These are phyloP conservation scores for Ips nitidus DNA, from an alignment of 1,140 invertebrate species.

Conservation along the genomic window DNA sequence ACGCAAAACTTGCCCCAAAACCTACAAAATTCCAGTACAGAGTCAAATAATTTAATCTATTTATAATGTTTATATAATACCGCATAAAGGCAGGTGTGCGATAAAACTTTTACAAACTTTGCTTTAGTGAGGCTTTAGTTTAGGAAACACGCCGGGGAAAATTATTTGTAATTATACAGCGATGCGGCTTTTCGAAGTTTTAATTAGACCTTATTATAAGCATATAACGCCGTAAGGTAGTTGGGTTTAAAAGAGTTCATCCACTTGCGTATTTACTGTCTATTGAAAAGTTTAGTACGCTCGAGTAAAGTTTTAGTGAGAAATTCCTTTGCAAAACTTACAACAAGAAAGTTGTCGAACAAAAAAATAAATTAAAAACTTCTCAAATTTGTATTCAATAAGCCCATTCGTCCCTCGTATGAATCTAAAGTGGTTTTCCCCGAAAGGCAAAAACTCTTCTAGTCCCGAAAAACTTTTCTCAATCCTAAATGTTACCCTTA, in stretches of 20 bases:
- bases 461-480: conserved; percentile 6
- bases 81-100: conserved; percentile 16
- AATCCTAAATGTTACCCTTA: conserved; percentile 11
- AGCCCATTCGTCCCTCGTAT: not conserved
- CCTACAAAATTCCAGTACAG: not conserved
- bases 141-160: conserved; percentile 10
- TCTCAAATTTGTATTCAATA: not conserved
- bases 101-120: conserved; percentile 24
- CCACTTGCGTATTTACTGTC: too few relatives aligned
- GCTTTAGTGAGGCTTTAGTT: conserved; percentile 9
- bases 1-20: too few relatives aligned
- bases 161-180: conserved; percentile 23
- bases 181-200: conserved; percentile 21
- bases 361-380: too few relatives aligned
- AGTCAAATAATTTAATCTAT: conserved; percentile 13
- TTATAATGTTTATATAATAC: conserved; percentile 22
- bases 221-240: not conserved
- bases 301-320: too few relatives aligned
- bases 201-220: conserved; percentile 21
- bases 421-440: conserved; percentile 1
- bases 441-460: conserved; percentile 2
- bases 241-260: not conserved
- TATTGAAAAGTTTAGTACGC: too few relatives aligned
- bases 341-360: too few relatives aligned
- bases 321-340: too few relatives aligned